Percentiles rank a stretch among this genome's conserved stretches.
Conservation (phyloP, 2,113 vertebrate genomes). For the Hipposideros armiger region DNA sequence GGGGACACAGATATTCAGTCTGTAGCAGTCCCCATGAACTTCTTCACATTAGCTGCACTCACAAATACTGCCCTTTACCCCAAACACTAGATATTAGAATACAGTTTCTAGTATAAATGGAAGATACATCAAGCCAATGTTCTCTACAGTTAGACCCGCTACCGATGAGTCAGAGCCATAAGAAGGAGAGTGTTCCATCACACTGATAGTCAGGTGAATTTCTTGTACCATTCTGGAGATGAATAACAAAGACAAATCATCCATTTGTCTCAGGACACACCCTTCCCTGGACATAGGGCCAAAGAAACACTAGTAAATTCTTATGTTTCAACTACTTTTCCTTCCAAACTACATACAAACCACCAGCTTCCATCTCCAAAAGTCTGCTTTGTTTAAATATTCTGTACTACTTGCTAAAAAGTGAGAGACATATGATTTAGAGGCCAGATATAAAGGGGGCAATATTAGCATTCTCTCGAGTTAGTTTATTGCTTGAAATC, state of each 20-base stretch:
- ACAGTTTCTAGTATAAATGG: background rate
- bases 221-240: background rate
- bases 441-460: background rate
- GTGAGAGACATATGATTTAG: background rate
- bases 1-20: background rate
- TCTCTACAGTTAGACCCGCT: background rate
- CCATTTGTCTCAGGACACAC: background rate
- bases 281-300: background rate
- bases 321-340: background rate
- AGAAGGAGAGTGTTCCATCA: background rate
- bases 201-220: background rate
- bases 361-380: background rate
- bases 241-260: background rate
- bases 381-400: background rate
- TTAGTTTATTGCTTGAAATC: background rate
- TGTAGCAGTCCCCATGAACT: background rate
- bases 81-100: background rate
- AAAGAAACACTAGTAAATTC: background rate
- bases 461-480: background rate
- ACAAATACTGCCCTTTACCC: background rate
- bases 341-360: background rate
- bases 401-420: background rate
- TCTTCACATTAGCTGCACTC: background rate
- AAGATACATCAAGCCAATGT: background rate
- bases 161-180: rapidly evolving